Evolutionary conservation across 2,113 vertebrate genomes (phyloP).

Genomic region (Podarcis cretensis): DNA sequence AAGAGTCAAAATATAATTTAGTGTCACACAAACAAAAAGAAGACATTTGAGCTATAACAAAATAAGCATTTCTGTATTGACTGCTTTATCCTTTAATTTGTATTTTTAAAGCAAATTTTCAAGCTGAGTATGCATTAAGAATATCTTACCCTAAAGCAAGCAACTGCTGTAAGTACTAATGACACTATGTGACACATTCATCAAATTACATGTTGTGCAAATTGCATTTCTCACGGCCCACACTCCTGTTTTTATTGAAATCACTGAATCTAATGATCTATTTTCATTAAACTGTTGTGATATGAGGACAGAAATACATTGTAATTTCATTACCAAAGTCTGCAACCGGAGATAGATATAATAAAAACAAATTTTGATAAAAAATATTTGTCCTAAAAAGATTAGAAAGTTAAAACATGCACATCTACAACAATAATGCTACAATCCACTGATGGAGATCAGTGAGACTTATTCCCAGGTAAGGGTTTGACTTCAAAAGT

Average conservation of each 20-base stretch:
- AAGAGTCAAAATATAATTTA: neutral
- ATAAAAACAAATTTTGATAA: neutral
- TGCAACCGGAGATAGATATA: neutral
- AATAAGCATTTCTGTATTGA: neutral
- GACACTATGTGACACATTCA: neutral
- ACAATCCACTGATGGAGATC: too few species aligned
- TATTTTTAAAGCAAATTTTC: neutral
- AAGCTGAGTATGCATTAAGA: neutral
- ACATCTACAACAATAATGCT: neutral
- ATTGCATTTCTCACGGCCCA: neutral
- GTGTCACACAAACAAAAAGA: neutral
- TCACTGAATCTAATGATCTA: neutral
- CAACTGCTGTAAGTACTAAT: neutral
- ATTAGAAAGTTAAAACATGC: constrained; percentile 5
- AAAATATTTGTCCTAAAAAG: neutral
- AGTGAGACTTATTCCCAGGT: too few species aligned
- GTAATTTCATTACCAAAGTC: constrained; percentile 10
- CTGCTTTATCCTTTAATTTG: neutral
- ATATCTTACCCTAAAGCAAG: neutral
- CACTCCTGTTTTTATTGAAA: constrained; percentile 16
- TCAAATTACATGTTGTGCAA: neutral
- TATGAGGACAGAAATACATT: constrained; percentile 21
- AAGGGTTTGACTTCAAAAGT: too few species aligned
- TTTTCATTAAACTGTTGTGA: constrained; percentile 17
- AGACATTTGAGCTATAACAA: neutral